Evolutionary conservation across 1,140 invertebrate species (phyloP).

Genomic region (Ctenoplectra terminalis): DNA sequence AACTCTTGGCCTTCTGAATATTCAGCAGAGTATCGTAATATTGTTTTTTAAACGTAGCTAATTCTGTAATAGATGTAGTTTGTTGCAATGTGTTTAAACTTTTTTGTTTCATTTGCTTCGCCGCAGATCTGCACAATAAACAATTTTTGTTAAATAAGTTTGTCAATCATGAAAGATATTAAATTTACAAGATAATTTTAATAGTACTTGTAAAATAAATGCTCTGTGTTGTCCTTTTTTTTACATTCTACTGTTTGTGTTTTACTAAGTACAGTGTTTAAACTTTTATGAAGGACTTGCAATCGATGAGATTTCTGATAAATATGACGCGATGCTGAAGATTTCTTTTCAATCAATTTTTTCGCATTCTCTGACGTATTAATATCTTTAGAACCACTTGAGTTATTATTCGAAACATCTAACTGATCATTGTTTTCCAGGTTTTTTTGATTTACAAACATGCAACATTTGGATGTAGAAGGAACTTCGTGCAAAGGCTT

Average conservation of each 20-base stretch:
- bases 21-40: slow-evolving; percentile 71
- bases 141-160: slow-evolving; percentile 14
- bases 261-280: slow-evolving; percentile 3
- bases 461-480: slow-evolving; percentile 20
- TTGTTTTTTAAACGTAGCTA: slow-evolving; percentile 68
- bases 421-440: slow-evolving; percentile 30
- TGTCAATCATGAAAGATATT: slow-evolving; percentile 5
- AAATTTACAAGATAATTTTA: slow-evolving; percentile 23
- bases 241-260: slow-evolving; percentile 1
- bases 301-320: slow-evolving; percentile 20
- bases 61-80: slow-evolving; percentile 53
- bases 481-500: neutral
- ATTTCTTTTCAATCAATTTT: neutral
- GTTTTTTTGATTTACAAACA: slow-evolving; percentile 25
- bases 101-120: slow-evolving; percentile 38
- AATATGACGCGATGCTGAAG: neutral
- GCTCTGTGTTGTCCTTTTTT: slow-evolving; percentile 23
- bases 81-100: slow-evolving; percentile 46
- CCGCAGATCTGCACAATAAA: slow-evolving; percentile 17
- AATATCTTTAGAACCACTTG: neutral
- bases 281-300: slow-evolving; percentile 28
- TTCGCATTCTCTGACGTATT: neutral
- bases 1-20: slow-evolving; percentile 73
- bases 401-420: neutral
- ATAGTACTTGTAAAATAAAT: slow-evolving; percentile 42